Evolutionary conservation across 2,888 invertebrate species (phyloP).

Genomic region (Pollenia angustigena): DNA sequence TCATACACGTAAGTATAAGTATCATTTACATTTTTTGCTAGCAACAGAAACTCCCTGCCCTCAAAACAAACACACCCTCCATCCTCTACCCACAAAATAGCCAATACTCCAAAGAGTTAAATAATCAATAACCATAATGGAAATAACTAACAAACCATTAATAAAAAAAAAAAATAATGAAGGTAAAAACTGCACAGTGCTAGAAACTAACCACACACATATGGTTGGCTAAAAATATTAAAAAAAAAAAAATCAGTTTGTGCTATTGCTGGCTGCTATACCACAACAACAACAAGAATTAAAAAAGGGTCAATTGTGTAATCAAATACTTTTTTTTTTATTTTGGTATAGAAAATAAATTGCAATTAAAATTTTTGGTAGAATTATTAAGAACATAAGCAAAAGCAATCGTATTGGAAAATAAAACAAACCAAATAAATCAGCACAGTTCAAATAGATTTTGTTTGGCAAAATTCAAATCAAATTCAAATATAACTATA

Average conservation of each 20-base stretch:
- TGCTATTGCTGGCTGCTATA: not conserved
- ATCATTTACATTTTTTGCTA: slow-evolving; percentile 58
- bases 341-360: slow-evolving; percentile 64
- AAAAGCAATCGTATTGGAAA: slow-evolving; percentile 42
- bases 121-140: slow-evolving; percentile 72
- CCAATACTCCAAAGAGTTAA: slow-evolving; percentile 50
- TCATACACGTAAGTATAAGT: slow-evolving; percentile 45
- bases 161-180: slow-evolving; percentile 59
- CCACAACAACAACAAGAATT: slow-evolving; percentile 1
- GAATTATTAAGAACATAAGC: slow-evolving; percentile 65
- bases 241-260: not conserved
- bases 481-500: slow-evolving; percentile 20
- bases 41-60: not conserved
- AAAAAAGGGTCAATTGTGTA: slow-evolving; percentile 71
- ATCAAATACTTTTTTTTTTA: slow-evolving; percentile 73
- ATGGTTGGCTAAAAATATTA: slow-evolving; percentile 27
- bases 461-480: slow-evolving; percentile 59
- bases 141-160: slow-evolving; percentile 70
- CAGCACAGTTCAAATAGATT: slow-evolving; percentile 39
- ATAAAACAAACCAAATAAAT: slow-evolving; percentile 56
- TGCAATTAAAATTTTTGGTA: slow-evolving; percentile 73
- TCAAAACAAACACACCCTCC: not conserved
- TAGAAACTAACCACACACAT: slow-evolving; percentile 60
- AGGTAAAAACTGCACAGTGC: slow-evolving; percentile 39
- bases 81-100: not conserved